A percentile compares a stretch with the other conserved stretches of the same genome.
Evolutionary conservation across 1,140 invertebrate genomes (phyloP).

Genomic region (Asobara japonica): DNA sequence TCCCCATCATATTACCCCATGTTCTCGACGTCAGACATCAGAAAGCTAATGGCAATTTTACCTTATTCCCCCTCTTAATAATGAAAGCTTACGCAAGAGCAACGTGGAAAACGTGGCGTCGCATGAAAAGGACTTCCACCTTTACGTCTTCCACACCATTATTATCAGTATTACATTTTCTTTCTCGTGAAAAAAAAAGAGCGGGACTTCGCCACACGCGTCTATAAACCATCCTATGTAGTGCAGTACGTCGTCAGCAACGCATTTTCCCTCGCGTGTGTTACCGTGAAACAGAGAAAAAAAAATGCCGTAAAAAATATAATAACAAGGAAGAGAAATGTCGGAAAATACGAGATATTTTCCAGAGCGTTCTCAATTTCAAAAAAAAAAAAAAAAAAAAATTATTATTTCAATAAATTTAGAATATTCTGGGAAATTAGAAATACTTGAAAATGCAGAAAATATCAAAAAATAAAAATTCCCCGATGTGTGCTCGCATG

Average conservation of each 20-base stretch:
- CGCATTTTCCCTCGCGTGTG: background rate
- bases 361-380: too few species aligned
- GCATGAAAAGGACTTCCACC: background rate
- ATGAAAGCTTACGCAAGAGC: background rate
- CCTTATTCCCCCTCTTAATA: background rate
- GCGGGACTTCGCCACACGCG: background rate
- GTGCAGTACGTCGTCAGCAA: background rate
- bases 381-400: too few species aligned
- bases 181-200: background rate
- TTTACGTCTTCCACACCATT: background rate
- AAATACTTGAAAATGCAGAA: too few species aligned
- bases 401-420: too few species aligned
- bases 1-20: too few species aligned
- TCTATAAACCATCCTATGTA: background rate
- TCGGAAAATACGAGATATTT: too few species aligned
- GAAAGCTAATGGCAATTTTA: background rate
- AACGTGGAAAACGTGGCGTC: background rate
- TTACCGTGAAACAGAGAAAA: background rate
- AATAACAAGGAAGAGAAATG: background rate
- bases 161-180: background rate
- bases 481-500: too few species aligned
- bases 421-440: too few species aligned
- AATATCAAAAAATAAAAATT: too few species aligned
- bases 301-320: background rate
- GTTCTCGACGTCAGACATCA: too few species aligned